Evolutionary conservation across 2,888 invertebrate genomes (phyloP).

Genomic region (Monopis laevigella): DNA sequence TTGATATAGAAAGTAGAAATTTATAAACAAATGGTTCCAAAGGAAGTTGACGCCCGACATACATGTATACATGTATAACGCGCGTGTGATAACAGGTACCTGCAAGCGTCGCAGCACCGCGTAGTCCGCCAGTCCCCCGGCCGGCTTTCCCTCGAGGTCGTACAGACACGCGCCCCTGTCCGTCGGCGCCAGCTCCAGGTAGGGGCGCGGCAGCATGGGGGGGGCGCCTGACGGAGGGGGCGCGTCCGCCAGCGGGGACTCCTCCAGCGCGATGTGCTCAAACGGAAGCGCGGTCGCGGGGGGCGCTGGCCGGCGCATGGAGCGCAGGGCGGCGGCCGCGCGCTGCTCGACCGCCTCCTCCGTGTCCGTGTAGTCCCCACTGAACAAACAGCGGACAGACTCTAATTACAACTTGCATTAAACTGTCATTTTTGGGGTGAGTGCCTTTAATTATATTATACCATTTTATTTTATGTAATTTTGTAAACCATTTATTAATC

Average conservation of each 20-base stretch:
- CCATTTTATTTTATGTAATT: too few species aligned
- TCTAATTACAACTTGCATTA: too few species aligned
- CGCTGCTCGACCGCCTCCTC: conserved; percentile 17
- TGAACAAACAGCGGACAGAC: too few species aligned
- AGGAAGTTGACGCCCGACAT: too few species aligned
- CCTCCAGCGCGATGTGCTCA: conserved; percentile 24
- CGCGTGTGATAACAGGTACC: too few species aligned
- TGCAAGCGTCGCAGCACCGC: conserved; percentile 39
- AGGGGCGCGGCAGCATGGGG: conserved; percentile 48
- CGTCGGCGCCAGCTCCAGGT: conserved; percentile 50
- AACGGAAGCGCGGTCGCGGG: conserved; percentile 21
- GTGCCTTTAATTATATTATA: too few species aligned
- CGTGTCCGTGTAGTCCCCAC: conserved; percentile 12
- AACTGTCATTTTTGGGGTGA: too few species aligned
- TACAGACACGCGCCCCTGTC: conserved; percentile 32
- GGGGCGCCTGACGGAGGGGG: conserved; percentile 27
- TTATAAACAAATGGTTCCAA: too few species aligned
- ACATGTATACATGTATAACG: too few species aligned
- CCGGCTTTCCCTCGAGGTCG: conserved; percentile 40
- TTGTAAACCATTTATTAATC: too few species aligned
- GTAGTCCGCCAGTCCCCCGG: conserved; percentile 48
- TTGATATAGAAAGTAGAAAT: too few species aligned
- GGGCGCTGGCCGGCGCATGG: conserved; percentile 20
- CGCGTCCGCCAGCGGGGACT: conserved; percentile 13
- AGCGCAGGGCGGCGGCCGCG: conserved; percentile 15